Percentiles rank a stretch among this genome's conserved stretches.
Evolutionary conservation across 2,113 vertebrate species (phyloP).

Genomic region (Brachirus orientalis): DNA sequence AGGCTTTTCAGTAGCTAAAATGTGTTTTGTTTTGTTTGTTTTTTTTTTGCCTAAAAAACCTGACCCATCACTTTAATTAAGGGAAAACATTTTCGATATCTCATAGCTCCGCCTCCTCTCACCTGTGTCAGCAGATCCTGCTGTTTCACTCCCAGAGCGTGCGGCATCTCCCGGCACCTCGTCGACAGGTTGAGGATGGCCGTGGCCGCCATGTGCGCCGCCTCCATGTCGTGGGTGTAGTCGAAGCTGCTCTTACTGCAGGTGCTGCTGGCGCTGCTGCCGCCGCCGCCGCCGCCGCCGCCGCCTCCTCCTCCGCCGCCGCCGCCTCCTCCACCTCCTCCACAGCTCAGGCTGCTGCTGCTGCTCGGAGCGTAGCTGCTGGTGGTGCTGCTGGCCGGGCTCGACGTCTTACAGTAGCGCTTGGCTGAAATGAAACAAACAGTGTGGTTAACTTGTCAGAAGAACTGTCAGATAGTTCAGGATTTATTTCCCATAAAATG

Average conservation of each 20-base stretch:
- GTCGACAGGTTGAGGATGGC: conserved; percentile 99
- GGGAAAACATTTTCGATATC: no score
- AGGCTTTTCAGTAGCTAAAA: no score
- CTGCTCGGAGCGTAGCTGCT: conserved; percentile 99
- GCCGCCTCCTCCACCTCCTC: conserved; percentile 34
- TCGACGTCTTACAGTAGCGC: conserved; percentile 95
- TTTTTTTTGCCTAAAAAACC: no score
- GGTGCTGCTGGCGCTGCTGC: conserved; percentile 97
- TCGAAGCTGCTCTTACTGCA: conserved; percentile 99
- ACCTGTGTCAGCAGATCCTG: conserved; percentile 94
- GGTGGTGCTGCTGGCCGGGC: conserved; percentile 94
- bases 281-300: conserved; percentile 58
- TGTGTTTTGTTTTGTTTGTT: no score
- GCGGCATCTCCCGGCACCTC: conserved; percentile 96
- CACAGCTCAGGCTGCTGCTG: conserved; percentile 89
- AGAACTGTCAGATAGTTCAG: no score
- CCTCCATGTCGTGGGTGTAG: conserved; percentile 98
- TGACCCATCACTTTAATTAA: no score
- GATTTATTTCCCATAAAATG: no score
- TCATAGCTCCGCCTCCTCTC: no score
- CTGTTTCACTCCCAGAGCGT: conserved; percentile 91
- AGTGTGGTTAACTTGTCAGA: no score
- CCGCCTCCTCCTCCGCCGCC: conserved; percentile 54
- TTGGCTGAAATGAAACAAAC: no score
- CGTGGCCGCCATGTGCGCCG: conserved; percentile 98